Evolutionary conservation across 2,797 vertebrate species (phyloP), one percentile per base, ranked within the genome.

Genomic region (Siniperca undulata): DNA sequence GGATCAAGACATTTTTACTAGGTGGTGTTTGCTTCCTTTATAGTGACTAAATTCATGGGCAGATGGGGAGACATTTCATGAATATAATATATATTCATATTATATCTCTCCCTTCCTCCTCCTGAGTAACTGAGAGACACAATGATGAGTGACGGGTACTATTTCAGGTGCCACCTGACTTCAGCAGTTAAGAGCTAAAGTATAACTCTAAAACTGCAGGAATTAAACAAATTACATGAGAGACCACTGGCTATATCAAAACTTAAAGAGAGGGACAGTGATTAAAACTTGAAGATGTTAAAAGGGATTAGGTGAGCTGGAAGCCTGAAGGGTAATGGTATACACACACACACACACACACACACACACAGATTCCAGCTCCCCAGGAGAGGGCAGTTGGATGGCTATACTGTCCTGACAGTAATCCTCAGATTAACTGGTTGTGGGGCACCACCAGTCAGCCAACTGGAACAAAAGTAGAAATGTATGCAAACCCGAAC

Each of bases 381-480:
- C 89, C 89, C 81, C 87, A 82, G 87, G 89, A 88, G 86, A 74
- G 77, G 81, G 40, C 76, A 53, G 71, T 64, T 77, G 81, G 81
- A 88, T 71, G 85, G 78, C 80, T 90, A 20, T 84, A 89, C 89
- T 91, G 88, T 91, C 91, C 87, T 91, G 90, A 93, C 91, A 90
- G 91, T 93, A 95, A 95, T 95, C 93, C 94, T 86, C 90, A 91
- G 89, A 93, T 93, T 94, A 93, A 94, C 89, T 74, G 72, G 69
- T 82, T 58, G 85, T 82, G 84, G 83, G 90, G 78, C 86, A 80
- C 89, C 82, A 79, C 34, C 88, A 81, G 40, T 83, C 74, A 65
- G 38, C 46, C 78, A 58, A 70, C 30, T 77, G 80, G 83, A 85
- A 79, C 71, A 74, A 84, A 81, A 65, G 58, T 74, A 72, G 71